phyloP scores from a whole-genome alignment of 2,888 invertebrate species.

The Standfussiana lucernea region DNA sequence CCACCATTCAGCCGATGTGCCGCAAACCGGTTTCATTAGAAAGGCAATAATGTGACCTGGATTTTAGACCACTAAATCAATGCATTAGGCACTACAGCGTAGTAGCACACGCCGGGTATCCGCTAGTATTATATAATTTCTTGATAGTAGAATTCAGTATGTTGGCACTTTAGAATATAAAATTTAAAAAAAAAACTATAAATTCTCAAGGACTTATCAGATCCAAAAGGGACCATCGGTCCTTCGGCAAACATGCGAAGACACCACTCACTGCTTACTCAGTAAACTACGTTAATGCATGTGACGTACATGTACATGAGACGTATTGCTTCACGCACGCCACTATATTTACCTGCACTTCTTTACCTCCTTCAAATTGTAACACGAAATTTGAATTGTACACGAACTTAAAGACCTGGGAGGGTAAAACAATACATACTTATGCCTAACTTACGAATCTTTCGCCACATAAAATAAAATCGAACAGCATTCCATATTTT shows the following conservation, averaged over 20 bases:
- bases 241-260: background rate
- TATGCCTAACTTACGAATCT: background rate
- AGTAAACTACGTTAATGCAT: background rate
- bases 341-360: background rate
- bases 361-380: background rate
- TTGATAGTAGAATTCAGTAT: background rate
- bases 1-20: no score
- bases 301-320: no score
- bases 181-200: background rate
- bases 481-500: background rate
- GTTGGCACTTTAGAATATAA: background rate
- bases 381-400: constrained; percentile 2
- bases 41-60: no score
- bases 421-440: background rate
- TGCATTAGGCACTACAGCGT: no score
- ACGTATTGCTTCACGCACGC: background rate
- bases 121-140: background rate
- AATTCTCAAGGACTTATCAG: background rate
- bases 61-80: no score
- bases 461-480: background rate
- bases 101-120: no score
- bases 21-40: no score
- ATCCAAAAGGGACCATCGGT: background rate
- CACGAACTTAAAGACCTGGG: background rate
- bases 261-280: background rate